Evolutionary conservation across 2,113 vertebrate species (phyloP).

Genomic region (Boulengeromyrus knoepffleri): DNA sequence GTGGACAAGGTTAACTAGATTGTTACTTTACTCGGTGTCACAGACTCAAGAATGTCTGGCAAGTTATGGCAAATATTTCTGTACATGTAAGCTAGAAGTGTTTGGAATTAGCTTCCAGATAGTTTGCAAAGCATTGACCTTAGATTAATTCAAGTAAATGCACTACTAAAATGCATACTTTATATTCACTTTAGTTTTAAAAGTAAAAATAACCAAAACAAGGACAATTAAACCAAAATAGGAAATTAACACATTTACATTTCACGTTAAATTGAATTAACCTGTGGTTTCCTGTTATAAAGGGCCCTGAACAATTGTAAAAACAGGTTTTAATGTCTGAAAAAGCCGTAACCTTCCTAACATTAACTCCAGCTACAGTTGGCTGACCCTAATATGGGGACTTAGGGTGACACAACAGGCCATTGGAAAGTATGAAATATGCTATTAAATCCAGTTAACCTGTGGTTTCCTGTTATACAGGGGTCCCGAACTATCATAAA

Average conservation of each 20-base stretch:
- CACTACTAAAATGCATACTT: neutral
- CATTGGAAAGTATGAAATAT: neutral
- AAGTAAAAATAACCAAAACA: neutral
- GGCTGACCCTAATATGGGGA: neutral
- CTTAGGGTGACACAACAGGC: neutral
- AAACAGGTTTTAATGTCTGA: neutral
- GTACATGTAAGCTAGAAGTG: neutral
- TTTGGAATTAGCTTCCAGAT: neutral
- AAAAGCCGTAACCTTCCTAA: neutral
- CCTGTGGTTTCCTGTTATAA: neutral
- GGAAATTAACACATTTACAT: neutral
- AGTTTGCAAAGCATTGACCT: neutral
- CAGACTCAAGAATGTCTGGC: neutral
- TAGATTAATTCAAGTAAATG: neutral
- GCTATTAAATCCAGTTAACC: neutral
- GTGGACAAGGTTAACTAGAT: neutral
- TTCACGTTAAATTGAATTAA: neutral
- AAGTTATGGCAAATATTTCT: neutral
- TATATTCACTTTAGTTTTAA: neutral
- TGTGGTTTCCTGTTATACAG: neutral
- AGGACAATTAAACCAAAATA: neutral
- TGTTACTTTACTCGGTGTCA: neutral
- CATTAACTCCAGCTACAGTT: neutral
- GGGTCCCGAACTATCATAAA: neutral
- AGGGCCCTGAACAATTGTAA: neutral